Evolutionary conservation across 37 sponge, comb jelly and placozoan species (phyloP), one percentile per base, ranked within the genome.

Genomic region (Mnemiopsis leidyi): DNA sequence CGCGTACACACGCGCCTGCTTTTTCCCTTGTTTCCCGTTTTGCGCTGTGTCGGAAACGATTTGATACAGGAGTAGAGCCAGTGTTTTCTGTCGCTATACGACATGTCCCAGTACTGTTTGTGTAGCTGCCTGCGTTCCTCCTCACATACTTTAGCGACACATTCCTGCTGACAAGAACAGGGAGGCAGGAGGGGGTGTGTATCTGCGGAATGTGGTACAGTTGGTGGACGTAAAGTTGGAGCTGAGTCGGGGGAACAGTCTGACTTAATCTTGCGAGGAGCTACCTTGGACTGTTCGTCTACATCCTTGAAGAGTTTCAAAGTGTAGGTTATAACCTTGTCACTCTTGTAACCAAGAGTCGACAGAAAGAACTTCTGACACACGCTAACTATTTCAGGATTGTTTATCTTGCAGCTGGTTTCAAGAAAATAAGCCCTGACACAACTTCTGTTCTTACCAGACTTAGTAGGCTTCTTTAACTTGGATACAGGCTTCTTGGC

Each of bases 361-460:
- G 82, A 79, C 31, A 79, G 82, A 23, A 79, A 79, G 21, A 79
- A 79, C 37, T 79, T 79, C 82, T 79, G 82, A 29, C 82, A 79
- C 32, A 79, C 82, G 36, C 32, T 79, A 13, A 36, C 37, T 1
- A 35, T 18, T 36, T 36, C 37, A 1, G 82, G 82, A 33, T 79
- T 33, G 32, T 69, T 20, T 5, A 28, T 69, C 28, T 69, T 28
- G 24, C 2, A 25, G 21, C 29, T 25, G 29, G 29, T 20, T 20
- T 69, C 73, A 16, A 69, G 9, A 20, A 28, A 69, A 25, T 69
- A 69, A 28, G 24, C 73, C 73, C 73, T 69, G 73, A 69, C 73
- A 28, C 28, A 69, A 3, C 73, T 69, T 20, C 73, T 69, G 29
- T 69, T 69, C 2, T 25, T 69, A 3, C 73, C 73, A 3, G 73